Percentiles rank a stretch among this genome's conserved stretches.
Evolutionary conservation across 2,888 invertebrate genomes (phyloP).

Genomic region (Cerastis rubricosa): DNA sequence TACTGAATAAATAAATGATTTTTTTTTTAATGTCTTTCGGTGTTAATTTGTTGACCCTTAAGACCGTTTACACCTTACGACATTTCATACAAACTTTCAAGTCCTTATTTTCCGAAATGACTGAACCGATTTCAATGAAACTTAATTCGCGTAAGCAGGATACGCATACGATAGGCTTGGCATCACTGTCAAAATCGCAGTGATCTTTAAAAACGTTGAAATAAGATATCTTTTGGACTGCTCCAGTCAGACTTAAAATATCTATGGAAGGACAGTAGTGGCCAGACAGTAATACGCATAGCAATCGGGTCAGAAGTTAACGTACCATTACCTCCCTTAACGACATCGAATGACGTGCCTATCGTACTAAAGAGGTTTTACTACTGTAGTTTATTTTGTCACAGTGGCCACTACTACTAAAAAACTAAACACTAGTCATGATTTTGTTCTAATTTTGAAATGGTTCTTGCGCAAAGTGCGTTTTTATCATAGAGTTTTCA

Average conservation of each 20-base stretch:
- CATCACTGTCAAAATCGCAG: background rate
- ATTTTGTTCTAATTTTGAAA: constrained; percentile 34
- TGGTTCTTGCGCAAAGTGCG: background rate
- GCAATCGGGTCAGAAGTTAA: constrained; percentile 55
- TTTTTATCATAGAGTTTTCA: background rate
- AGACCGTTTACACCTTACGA: too few species aligned
- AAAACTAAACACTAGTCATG: background rate
- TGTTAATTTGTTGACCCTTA: background rate
- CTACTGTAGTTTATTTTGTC: constrained; percentile 47
- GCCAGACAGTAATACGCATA: constrained; percentile 46
- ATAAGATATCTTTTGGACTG: background rate
- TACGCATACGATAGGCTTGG: too few species aligned
- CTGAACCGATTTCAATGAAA: too few species aligned
- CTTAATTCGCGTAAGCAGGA: too few species aligned
- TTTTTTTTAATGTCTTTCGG: too few species aligned
- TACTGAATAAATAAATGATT: too few species aligned
- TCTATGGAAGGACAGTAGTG: constrained; percentile 12
- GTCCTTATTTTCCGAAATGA: too few species aligned
- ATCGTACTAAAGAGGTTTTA: constrained; percentile 38
- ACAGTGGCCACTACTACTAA: constrained; percentile 14
- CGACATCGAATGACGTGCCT: constrained; percentile 44
- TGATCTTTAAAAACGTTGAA: background rate
- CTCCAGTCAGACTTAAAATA: background rate
- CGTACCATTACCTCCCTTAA: constrained; percentile 52
- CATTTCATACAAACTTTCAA: too few species aligned